Evolutionary conservation across 2,797 vertebrate species (phyloP).

Genomic region (Pseudocheirus occidentalis): DNA sequence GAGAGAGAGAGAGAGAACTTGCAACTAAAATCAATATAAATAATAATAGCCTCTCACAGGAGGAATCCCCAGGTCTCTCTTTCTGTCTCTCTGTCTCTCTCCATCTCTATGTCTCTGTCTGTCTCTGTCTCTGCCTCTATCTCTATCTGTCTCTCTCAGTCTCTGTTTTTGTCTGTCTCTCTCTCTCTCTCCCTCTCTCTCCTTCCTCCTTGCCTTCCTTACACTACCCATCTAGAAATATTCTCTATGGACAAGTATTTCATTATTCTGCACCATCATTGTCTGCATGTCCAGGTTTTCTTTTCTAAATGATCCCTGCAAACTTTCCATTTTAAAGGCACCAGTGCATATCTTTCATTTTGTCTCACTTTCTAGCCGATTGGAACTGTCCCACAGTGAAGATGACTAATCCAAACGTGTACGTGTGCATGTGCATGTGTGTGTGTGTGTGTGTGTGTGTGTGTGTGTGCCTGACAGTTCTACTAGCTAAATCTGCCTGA

Average conservation of each 20-base stretch:
- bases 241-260: constrained; percentile 66
- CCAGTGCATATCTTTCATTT: constrained; percentile 47
- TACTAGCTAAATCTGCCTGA: neutral
- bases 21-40: too few species aligned
- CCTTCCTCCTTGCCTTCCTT: neutral
- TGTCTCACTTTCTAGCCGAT: constrained; percentile 47
- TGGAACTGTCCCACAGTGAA: constrained; percentile 1
- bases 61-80: too few species aligned
- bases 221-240: constrained; percentile 55
- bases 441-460: neutral
- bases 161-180: too few species aligned
- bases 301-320: constrained; percentile 44
- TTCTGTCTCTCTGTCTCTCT: constrained; percentile 54
- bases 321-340: constrained; percentile 62
- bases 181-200: constrained; percentile 43
- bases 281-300: constrained; percentile 62
- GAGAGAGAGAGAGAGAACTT: too few species aligned
- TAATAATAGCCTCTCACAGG: too few species aligned
- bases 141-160: constrained; percentile 42
- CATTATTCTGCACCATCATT: constrained; percentile 72
- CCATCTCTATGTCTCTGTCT: neutral
- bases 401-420: neutral
- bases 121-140: constrained; percentile 55
- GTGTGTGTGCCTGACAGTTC: neutral
- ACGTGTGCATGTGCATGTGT: too few species aligned